These are phyloP conservation scores for Hemiprocne comata DNA, from an alignment of 2,113 vertebrate genomes.

Conservation along the genomic window DNA sequence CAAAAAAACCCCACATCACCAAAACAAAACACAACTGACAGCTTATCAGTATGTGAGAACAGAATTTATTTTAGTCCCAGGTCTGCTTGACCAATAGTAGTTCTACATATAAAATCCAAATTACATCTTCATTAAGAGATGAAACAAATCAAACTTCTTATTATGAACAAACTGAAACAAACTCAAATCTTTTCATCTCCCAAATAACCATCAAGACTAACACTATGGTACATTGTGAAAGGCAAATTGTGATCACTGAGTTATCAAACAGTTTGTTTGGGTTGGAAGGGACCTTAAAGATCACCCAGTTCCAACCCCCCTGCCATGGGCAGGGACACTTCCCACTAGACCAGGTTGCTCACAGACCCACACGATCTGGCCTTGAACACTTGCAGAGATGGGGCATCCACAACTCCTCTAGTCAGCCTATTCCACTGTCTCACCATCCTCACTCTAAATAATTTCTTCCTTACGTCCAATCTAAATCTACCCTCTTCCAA, in stretches of 20 bases:
- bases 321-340: too few species aligned
- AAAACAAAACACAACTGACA: neutral
- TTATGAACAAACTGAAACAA: neutral
- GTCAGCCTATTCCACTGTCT: too few species aligned
- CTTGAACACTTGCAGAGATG: too few species aligned
- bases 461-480: too few species aligned
- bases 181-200: neutral
- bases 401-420: too few species aligned
- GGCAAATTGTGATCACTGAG: neutral
- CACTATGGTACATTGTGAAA: neutral
- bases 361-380: too few species aligned
- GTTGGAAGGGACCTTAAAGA: too few species aligned
- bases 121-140: neutral
- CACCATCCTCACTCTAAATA: too few species aligned
- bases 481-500: too few species aligned
- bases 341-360: too few species aligned
- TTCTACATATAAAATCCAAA: neutral
- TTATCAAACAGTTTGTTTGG: neutral
- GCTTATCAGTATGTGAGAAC: neutral
- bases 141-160: neutral
- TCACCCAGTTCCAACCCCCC: too few species aligned
- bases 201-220: neutral
- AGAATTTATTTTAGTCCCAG: neutral
- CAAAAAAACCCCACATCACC: too few species aligned
- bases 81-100: neutral